Evolutionary conservation across 2,888 invertebrate genomes (phyloP), one percentile per base, ranked within the genome.

Genomic region (Melanchra persicariae): DNA sequence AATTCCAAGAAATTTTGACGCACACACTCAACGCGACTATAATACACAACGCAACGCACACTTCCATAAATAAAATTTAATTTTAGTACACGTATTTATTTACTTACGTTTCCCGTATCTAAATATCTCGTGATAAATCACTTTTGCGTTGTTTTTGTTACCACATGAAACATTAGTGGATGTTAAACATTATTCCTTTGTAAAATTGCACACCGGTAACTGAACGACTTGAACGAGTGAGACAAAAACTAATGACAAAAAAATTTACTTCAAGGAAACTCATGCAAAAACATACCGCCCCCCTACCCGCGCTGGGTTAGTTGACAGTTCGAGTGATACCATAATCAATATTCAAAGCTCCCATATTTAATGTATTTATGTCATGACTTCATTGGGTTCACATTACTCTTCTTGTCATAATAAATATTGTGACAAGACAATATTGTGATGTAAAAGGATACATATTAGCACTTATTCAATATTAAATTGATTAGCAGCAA

Each of bases 1-100:
- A 91, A 88, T 95, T 95, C 95, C 89, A 71, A 91, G 95, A 95
- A 95, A 88, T 82, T 94, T 89, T 90, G 91, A 92, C 92, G 89
- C 92, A 87, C 89, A 93, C 90, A 87, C 90, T 91, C 90, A 89
- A 70, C 74, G 86, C 74, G 45, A 61, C 64, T 70, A 58, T 52
- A 63, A 70, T 70, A 61, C 62, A 86, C 85, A 71, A 63, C 71
- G 74, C 80, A 47, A 71, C 81, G 45, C 84, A 85, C 88, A 90
- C 92, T 69, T 85, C 89, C 90, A 89, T 89, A 87, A 54, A 75
- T 24, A 83, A 87, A 40, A 82, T 89, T 90, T 93, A 93, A 93
- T 91, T 93, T 91, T 93, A 93, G 34, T 90, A 89, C 89, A 78
- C 84, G 74, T 82, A 77, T 60, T 77, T 85, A 85, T 62, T 77